A percentile compares a stretch with the other conserved stretches of the same genome.
phyloP scores from a whole-genome alignment of 2,113 vertebrate genomes.

The Lethenteron reissneri region DNA sequence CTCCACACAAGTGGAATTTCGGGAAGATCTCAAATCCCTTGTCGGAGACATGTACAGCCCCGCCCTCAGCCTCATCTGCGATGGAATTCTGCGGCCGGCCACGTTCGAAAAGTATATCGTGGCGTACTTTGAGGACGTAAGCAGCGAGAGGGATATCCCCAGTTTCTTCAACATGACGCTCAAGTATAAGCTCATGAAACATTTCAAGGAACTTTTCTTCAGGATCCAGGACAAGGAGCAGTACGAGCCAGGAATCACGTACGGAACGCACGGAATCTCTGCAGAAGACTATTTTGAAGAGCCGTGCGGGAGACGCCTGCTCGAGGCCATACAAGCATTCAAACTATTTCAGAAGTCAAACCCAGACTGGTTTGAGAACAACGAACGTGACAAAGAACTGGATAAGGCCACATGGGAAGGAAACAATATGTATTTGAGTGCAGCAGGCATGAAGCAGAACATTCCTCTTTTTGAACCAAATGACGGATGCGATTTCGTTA shows the following conservation, averaged over 20 bases:
- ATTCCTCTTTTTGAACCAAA: no score
- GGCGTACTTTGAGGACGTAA: slow-evolving; percentile 62
- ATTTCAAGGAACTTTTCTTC: slow-evolving; percentile 70
- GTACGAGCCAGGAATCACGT: slow-evolving; percentile 44
- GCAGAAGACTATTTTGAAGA: slow-evolving; percentile 33
- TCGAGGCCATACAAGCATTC: slow-evolving; percentile 39
- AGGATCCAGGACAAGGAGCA: slow-evolving; percentile 63
- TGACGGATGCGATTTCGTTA: no score
- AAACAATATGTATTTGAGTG: no score
- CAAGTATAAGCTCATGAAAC: slow-evolving; percentile 57
- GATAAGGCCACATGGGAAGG: no score
- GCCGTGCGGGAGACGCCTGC: slow-evolving; percentile 37
- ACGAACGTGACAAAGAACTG: slow-evolving; percentile 13
- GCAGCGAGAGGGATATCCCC: slow-evolving; percentile 36
- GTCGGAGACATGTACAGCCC: slow-evolving; percentile 56
- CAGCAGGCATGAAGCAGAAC: no score
- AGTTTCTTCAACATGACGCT: slow-evolving; percentile 48
- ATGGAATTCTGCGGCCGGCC: slow-evolving; percentile 51
- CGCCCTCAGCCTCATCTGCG: slow-evolving; percentile 54
- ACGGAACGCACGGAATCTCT: slow-evolving; percentile 35
- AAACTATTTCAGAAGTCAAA: slow-evolving; percentile 31
- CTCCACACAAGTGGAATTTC: slow-evolving; percentile 14
- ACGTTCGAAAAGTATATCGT: slow-evolving; percentile 57
- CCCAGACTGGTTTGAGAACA: slow-evolving; percentile 55
- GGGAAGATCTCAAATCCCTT: slow-evolving; percentile 35